Evolutionary conservation across 2,888 invertebrate species (phyloP), one percentile per base, ranked within the genome.

Genomic region (Drosophila multiciliata): DNA sequence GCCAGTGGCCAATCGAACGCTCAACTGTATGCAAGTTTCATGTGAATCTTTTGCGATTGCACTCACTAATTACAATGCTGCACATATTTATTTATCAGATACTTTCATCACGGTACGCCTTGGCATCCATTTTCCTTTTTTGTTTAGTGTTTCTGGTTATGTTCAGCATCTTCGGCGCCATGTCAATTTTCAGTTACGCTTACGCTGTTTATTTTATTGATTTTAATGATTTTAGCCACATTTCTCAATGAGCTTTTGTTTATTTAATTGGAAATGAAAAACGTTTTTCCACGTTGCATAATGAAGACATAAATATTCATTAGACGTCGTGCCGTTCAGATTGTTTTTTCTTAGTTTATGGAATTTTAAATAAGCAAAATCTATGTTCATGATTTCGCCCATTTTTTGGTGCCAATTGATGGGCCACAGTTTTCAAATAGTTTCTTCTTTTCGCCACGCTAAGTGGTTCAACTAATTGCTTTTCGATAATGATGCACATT

Each of bases 201-300:
- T 36, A 55, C 68, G 76, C 75, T 89, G 78, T 89, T 89, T 89
- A 87, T 89, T 86, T 86, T 89, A 89, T 86, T 84, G 89, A 87
- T 84, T 89, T 87, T 80, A 80, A 85, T 86, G 87, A 89, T 87
- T 77, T 78, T 84, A 82, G 77, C 82, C 87, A 87, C 87, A 76
- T 87, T 81, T 80, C 71, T 66, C 55, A 59, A 33, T 60, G 57
- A 54, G 36, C 69, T 38, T 67, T 78, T 82, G 87, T 82, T 87
- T 80, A 75, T 75, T 81, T 72, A 57, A 80, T 75, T 79, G 53
- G 61, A 80, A 80, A 80, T 80, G 79, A 80, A 80, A 77, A 80
- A 77, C 73, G 68, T 52, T 69, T 74, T 80, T 73, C 72, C 60
- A 72, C 35, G 60, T 89, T 83, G 68, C 82, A 74, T 73, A 79